These are phyloP conservation scores for Anticlea derivata DNA, from an alignment of 2,888 invertebrate species.

Conservation along the genomic window DNA sequence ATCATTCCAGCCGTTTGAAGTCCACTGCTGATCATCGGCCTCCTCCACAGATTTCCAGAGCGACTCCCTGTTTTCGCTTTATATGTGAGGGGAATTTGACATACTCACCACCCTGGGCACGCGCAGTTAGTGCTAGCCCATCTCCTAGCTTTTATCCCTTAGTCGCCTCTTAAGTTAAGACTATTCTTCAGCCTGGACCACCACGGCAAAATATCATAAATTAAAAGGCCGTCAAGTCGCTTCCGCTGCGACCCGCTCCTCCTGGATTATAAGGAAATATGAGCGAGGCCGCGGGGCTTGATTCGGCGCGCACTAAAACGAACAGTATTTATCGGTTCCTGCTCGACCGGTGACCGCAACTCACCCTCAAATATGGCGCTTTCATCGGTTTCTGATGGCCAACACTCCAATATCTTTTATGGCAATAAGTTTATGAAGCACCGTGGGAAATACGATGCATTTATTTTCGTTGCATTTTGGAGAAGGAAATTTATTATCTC, in stretches of 20 bases:
- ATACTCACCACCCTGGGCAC: no score
- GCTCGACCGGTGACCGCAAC: constrained; percentile 47
- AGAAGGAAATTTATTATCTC: neutral
- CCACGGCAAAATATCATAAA: no score
- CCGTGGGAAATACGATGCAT: constrained; percentile 10
- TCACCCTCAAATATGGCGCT: constrained; percentile 35
- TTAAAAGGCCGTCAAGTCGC: constrained; percentile 4
- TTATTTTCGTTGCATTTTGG: neutral
- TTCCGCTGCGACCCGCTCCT: constrained; percentile 13
- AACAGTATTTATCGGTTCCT: constrained; percentile 70
- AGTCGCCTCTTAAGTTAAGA: no score
- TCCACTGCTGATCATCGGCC: no score
- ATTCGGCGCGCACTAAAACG: constrained; percentile 64
- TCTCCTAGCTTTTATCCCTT: no score
- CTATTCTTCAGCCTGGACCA: no score
- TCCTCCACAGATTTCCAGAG: no score
- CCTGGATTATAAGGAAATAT: constrained; percentile 62
- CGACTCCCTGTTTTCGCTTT: no score
- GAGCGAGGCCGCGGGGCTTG: constrained; percentile 57
- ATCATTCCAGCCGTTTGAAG: no score
- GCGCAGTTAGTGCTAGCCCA: no score
- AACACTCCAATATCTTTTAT: constrained; percentile 6
- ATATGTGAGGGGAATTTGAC: no score
- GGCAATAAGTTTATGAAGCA: constrained; percentile 9
- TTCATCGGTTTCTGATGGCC: constrained; percentile 24